Conservation (phyloP, 2,797 vertebrate genomes). For the Bufotes viridis region DNA sequence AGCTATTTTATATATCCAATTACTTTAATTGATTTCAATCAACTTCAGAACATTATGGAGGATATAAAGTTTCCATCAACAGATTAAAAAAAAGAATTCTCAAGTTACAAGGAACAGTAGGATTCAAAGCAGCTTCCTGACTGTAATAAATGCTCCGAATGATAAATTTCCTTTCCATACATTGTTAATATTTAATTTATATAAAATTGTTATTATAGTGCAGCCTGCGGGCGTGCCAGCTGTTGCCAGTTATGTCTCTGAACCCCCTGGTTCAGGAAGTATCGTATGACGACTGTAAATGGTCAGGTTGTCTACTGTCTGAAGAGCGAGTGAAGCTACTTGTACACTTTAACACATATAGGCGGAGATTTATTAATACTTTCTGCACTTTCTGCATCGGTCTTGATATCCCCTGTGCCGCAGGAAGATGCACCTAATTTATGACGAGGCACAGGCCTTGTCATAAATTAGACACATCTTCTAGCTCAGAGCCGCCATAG, state of each 20-base stretch:
- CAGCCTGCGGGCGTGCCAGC: background rate
- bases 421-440: too few relatives aligned
- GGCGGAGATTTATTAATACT: too few relatives aligned
- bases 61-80: constrained; percentile 62
- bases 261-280: background rate
- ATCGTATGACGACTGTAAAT: background rate
- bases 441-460: too few relatives aligned
- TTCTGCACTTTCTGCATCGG: too few relatives aligned
- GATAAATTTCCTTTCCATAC: background rate
- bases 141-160: constrained; percentile 7
- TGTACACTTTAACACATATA: background rate
- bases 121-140: background rate
- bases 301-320: background rate
- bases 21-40: constrained; percentile 64
- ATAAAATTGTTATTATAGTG: background rate
- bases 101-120: constrained; percentile 26
- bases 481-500: too few relatives aligned
- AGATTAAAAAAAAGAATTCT: constrained; percentile 60
- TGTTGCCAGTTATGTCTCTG: background rate
- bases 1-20: constrained; percentile 59
- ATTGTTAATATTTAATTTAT: constrained; percentile 24
- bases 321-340: background rate
- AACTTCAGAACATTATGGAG: constrained; percentile 55
- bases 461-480: too few relatives aligned
- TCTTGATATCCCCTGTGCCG: too few relatives aligned